Percentiles rank a stretch among this genome's conserved stretches.
These are phyloP conservation scores for Celastrina argiolus DNA, from an alignment of 2,888 invertebrate genomes.

Conservation along the genomic window DNA sequence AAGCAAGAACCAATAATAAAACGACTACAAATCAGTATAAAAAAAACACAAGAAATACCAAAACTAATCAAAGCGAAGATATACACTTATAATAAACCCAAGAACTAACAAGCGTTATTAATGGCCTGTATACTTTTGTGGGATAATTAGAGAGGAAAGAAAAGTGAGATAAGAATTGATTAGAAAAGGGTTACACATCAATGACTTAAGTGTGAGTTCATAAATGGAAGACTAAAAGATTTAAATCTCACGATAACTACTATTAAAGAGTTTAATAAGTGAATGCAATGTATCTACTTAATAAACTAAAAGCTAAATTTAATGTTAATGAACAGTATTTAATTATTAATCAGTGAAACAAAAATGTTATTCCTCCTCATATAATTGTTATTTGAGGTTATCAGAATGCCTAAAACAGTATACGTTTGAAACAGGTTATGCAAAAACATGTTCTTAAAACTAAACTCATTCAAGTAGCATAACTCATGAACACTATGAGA, in stretches of 20 bases:
- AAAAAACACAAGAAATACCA: conserved; percentile 1
- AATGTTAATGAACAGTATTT: background rate
- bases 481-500: background rate
- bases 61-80: background rate
- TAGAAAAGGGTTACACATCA: conserved; percentile 2
- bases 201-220: background rate
- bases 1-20: too few species aligned
- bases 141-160: background rate
- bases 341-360: background rate
- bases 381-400: background rate
- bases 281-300: background rate
- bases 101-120: conserved; percentile 6
- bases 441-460: background rate
- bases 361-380: background rate
- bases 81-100: background rate
- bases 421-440: background rate
- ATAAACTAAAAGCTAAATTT: too few species aligned
- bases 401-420: background rate
- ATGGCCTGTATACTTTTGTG: background rate
- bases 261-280: background rate
- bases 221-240: background rate
- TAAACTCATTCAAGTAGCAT: background rate
- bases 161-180: conserved; percentile 2
- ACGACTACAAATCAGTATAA: background rate
- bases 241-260: background rate